Evolutionary conservation across 2,797 vertebrate species (phyloP).

Genomic region (Netta rufina): DNA sequence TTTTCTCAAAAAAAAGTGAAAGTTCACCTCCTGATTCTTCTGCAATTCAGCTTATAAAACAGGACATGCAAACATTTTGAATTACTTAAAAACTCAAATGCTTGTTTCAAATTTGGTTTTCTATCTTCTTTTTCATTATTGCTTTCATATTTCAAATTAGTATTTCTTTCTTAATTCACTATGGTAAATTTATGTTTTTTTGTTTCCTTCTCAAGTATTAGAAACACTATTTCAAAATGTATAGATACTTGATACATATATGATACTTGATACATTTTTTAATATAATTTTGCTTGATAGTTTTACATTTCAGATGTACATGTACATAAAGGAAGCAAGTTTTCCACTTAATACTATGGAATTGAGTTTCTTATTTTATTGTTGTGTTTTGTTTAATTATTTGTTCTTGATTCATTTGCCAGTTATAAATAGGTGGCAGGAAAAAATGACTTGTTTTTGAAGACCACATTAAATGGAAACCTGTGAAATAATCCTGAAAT

Average conservation of each 20-base stretch:
- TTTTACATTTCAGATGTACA: background rate
- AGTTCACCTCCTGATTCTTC: background rate
- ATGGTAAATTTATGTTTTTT: background rate
- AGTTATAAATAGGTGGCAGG: background rate
- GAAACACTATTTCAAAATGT: background rate
- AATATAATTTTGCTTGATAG: background rate
- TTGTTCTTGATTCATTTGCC: background rate
- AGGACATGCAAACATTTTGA: background rate
- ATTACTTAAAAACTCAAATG: background rate
- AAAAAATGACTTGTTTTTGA: background rate
- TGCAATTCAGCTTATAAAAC: background rate
- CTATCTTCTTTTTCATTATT: background rate
- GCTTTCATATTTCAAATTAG: background rate
- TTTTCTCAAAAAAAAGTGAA: background rate
- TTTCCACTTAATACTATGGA: background rate
- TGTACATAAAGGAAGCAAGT: background rate
- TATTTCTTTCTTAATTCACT: background rate
- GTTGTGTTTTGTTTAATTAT: background rate
- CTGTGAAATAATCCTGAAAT: background rate
- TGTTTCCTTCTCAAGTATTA: background rate
- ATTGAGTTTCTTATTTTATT: background rate
- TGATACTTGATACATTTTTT: background rate
- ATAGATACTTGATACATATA: background rate
- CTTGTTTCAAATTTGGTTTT: background rate
- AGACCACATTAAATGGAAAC: background rate